A percentile compares a stretch with the other conserved stretches of the same genome.
phyloP scores from a whole-genome alignment of 1,140 invertebrate genomes.

The Drosophila repleta region DNA sequence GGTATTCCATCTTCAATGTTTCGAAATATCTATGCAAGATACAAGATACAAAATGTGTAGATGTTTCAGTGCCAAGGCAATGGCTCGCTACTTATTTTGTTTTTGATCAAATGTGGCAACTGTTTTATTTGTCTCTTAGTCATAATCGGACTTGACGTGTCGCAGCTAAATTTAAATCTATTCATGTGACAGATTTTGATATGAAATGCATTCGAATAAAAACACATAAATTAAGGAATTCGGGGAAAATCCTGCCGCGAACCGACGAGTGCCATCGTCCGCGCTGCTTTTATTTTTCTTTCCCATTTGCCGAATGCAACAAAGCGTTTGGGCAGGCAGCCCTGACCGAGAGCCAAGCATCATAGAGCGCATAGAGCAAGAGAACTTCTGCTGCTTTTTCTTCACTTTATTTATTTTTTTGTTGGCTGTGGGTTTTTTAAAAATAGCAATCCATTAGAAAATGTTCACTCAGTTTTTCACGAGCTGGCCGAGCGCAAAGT shows the following conservation, averaged over 20 bases:
- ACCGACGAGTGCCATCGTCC: neutral
- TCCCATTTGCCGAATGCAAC: conserved; percentile 6
- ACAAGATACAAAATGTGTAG: neutral
- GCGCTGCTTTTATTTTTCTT: conserved; percentile 10
- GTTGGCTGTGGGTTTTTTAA: conserved; percentile 66
- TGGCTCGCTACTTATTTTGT: conserved; percentile 47
- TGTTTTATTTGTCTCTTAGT: conserved; percentile 61
- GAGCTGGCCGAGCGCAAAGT: conserved; percentile 73
- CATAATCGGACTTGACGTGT: conserved; percentile 70
- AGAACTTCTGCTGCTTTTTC: neutral
- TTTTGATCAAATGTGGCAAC: conserved; percentile 57
- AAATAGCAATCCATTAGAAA: conserved; percentile 70
- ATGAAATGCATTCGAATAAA: conserved; percentile 57
- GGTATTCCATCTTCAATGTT: neutral
- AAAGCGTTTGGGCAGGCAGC: conserved; percentile 49
- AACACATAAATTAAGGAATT: conserved; percentile 46
- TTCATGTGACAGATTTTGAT: conserved; percentile 69
- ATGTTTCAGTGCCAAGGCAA: conserved; percentile 34
- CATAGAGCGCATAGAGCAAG: conserved; percentile 9
- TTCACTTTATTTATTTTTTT: neutral
- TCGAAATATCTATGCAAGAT: conserved; percentile 7
- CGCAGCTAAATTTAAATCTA: conserved; percentile 63
- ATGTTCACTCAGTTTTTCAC: conserved; percentile 71
- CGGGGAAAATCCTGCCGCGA: conserved; percentile 31
- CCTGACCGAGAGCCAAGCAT: conserved; percentile 14